phyloP scores from a whole-genome alignment of 2,797 vertebrate genomes.

The Mormyrus proboscirostris region DNA sequence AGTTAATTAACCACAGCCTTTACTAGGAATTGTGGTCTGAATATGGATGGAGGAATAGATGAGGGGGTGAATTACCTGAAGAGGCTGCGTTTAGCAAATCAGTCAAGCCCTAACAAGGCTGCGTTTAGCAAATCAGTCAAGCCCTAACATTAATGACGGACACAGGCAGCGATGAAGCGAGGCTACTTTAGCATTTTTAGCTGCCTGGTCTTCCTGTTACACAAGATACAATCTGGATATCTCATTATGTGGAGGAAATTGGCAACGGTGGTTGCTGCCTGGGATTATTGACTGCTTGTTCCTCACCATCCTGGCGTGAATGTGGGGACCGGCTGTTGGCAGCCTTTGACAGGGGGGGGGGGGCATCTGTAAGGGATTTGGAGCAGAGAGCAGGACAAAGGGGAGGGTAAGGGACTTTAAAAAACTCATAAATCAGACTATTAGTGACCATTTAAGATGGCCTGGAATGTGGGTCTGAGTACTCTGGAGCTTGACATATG shows the following conservation, averaged over 20 bases:
- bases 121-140: background rate
- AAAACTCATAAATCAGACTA: background rate
- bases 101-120: background rate
- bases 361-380: background rate
- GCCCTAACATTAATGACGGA: background rate
- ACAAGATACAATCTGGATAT: background rate
- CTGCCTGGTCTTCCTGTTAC: conserved; percentile 6
- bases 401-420: background rate
- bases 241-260: background rate
- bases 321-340: conserved; percentile 2
- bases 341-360: background rate
- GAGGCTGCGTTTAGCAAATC: background rate
- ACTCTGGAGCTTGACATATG: background rate
- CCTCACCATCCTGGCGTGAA: background rate
- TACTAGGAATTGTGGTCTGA: background rate
- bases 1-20: background rate
- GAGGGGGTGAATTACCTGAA: background rate
- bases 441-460: background rate
- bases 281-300: background rate
- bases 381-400: background rate
- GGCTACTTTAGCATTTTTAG: background rate
- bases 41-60: background rate
- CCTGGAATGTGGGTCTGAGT: background rate
- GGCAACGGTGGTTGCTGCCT: background rate
- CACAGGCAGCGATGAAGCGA: background rate